Percentiles rank a stretch among this genome's conserved stretches.
Evolutionary conservation across 2,113 vertebrate genomes (phyloP).

Genomic region (Oxyura jamaicensis): DNA sequence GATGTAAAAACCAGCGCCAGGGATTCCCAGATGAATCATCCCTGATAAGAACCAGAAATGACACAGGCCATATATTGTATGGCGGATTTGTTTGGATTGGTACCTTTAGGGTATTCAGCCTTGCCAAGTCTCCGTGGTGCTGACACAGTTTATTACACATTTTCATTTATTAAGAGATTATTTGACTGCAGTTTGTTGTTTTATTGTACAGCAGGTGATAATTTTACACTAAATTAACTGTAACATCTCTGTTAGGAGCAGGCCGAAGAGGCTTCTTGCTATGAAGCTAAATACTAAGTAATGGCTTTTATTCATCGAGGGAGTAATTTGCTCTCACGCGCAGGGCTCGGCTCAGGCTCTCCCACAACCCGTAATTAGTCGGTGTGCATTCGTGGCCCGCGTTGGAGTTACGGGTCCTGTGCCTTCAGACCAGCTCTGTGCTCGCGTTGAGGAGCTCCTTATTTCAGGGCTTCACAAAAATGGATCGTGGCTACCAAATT

Average conservation of each 20-base stretch:
- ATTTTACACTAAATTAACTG: constrained; percentile 73
- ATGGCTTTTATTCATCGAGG: constrained; percentile 64
- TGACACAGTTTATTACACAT: constrained; percentile 71
- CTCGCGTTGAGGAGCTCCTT: background rate
- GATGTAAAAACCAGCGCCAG: constrained; percentile 49
- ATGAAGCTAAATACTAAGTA: constrained; percentile 67
- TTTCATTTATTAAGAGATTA: constrained; percentile 74
- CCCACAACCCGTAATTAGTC: constrained; percentile 26
- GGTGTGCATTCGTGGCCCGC: background rate
- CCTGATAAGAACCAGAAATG: constrained; percentile 57
- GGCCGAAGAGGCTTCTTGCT: constrained; percentile 60
- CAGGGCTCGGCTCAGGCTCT: constrained; percentile 4
- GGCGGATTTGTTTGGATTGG: constrained; percentile 62
- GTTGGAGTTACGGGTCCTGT: constrained; percentile 37
- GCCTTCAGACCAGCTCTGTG: background rate
- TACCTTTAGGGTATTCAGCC: constrained; percentile 69
- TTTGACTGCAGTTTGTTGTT: constrained; percentile 72
- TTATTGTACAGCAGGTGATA: constrained; percentile 72
- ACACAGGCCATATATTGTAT: constrained; percentile 55
- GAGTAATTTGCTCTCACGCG: constrained; percentile 36
- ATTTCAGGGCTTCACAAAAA: background rate
- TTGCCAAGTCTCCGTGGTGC: constrained; percentile 58
- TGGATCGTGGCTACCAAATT: background rate
- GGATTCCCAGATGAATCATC: constrained; percentile 64
- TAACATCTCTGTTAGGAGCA: constrained; percentile 67